A percentile compares a stretch with the other conserved stretches of the same genome.
Conservation (phyloP, 2,797 vertebrate genomes). For the Cheirogaleus major region DNA sequence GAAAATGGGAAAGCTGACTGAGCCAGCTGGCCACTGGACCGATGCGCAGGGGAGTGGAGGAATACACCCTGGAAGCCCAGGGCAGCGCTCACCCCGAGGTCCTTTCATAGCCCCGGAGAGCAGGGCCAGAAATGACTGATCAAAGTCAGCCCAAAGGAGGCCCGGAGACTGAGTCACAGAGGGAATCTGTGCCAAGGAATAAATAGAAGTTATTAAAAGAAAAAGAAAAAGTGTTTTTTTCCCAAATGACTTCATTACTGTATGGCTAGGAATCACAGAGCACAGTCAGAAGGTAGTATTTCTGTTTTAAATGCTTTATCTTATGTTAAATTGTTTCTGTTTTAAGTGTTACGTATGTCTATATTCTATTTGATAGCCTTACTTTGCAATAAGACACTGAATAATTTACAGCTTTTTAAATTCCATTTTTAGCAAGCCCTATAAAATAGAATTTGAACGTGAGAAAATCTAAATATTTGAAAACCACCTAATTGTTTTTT, state of each 20-base stretch:
- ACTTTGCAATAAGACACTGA: background rate
- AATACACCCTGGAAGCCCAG: no score
- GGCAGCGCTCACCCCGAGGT: no score
- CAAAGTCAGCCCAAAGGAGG: background rate
- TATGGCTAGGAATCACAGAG: background rate
- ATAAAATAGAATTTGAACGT: background rate
- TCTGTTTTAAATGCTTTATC: background rate
- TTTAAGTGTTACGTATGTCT: background rate
- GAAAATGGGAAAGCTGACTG: background rate
- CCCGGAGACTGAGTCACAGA: background rate
- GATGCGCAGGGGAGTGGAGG: background rate
- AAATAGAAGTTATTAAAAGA: background rate
- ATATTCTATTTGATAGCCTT: background rate
- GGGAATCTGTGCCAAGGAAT: background rate
- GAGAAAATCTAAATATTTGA: background rate
- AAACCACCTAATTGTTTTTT: background rate
- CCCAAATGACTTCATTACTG: background rate
- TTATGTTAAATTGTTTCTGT: background rate
- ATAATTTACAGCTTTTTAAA: background rate
- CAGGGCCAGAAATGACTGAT: background rate
- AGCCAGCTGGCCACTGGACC: background rate
- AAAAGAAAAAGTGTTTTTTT: background rate
- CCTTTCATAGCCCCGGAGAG: no score
- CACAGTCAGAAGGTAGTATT: background rate
- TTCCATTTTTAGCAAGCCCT: background rate